Evolutionary conservation across 2,113 vertebrate genomes (phyloP).

Genomic region (Eretmochelys imbricata): DNA sequence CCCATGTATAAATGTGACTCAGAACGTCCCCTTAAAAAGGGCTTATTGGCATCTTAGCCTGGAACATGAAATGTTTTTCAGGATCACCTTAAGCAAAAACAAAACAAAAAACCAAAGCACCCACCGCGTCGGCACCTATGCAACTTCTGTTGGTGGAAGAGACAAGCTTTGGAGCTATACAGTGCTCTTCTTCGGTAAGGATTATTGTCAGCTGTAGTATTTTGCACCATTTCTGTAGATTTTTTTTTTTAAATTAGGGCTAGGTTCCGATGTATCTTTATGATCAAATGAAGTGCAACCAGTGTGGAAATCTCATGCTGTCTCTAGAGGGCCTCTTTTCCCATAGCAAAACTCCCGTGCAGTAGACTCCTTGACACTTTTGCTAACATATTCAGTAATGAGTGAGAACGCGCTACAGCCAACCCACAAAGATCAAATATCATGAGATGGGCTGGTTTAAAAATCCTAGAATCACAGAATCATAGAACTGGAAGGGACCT

Average conservation of each 20-base stretch:
- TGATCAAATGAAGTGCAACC: background rate
- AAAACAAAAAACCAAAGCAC: background rate
- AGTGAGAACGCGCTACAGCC: background rate
- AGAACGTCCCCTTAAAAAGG: background rate
- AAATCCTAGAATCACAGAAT: background rate
- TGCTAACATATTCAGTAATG: background rate
- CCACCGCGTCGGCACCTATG: no score
- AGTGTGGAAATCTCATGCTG: no score
- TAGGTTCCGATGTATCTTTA: background rate
- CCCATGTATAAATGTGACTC: rapidly evolving
- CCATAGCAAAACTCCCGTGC: no score
- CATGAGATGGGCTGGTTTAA: background rate
- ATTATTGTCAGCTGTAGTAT: background rate
- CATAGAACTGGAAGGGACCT: no score
- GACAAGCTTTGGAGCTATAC: background rate
- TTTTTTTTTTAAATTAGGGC: background rate
- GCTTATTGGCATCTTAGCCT: background rate
- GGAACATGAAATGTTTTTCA: background rate
- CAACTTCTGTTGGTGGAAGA: background rate
- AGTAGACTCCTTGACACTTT: background rate
- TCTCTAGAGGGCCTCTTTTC: no score
- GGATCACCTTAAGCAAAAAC: background rate
- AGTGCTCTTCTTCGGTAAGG: no score
- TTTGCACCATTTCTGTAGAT: background rate
- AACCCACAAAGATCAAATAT: background rate